Percentiles rank a stretch among this genome's conserved stretches.
These are phyloP conservation scores for Ennomos quercinarius DNA, from an alignment of 2,888 invertebrate species.

Conservation along the genomic window DNA sequence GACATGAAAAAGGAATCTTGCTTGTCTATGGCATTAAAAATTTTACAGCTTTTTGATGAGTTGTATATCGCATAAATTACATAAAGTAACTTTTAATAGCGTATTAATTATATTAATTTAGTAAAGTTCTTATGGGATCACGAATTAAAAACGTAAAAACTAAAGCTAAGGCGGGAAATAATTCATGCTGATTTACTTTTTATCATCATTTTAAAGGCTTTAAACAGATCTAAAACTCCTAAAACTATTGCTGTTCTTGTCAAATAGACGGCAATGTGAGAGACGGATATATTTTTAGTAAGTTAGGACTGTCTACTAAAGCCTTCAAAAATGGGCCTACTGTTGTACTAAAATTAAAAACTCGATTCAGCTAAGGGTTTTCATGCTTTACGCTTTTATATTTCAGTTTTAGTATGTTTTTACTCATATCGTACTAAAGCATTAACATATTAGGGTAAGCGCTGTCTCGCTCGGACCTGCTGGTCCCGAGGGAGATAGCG, in stretches of 20 bases:
- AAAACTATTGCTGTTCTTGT: too few species aligned
- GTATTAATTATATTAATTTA: conserved; percentile 29
- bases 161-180: conserved; percentile 22
- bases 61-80: conserved; percentile 34
- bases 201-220: too few species aligned
- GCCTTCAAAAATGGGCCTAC: too few species aligned
- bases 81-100: conserved; percentile 29
- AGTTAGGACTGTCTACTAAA: too few species aligned
- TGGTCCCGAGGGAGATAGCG: conserved; percentile 11
- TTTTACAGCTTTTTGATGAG: conserved; percentile 37
- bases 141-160: conserved; percentile 28
- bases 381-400: conserved; percentile 32
- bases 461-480: conserved; percentile 31
- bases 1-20: conserved; percentile 36
- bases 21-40: conserved; percentile 37
- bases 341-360: conserved; percentile 38
- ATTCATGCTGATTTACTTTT: conserved; percentile 35
- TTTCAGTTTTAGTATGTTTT: conserved; percentile 38
- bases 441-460: conserved; percentile 31
- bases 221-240: too few species aligned
- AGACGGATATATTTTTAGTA: too few species aligned
- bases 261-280: too few species aligned
- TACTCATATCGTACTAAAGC: conserved; percentile 27
- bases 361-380: conserved; percentile 37
- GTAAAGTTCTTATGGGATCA: conserved; percentile 27